Percentiles rank a stretch among this genome's conserved stretches.
phyloP scores from a whole-genome alignment of 2,888 invertebrate genomes.

The Sisyra terminalis region DNA sequence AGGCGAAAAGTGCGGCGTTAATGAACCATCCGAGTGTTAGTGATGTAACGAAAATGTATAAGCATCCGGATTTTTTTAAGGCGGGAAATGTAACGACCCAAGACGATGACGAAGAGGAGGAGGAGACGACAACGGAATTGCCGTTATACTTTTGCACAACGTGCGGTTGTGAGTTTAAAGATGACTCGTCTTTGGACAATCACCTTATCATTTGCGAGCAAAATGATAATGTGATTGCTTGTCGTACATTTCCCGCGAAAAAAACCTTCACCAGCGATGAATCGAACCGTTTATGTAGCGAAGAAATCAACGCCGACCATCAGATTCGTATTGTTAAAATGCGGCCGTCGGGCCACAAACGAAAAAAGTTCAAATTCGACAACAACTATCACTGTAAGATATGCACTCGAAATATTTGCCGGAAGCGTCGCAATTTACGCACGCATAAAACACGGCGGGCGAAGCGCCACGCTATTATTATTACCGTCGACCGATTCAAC shows the following conservation, averaged over 20 bases:
- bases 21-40: slow-evolving; percentile 6
- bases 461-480: no score
- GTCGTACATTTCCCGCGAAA: slow-evolving; percentile 30
- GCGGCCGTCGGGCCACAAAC: slow-evolving; percentile 3
- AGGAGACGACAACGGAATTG: slow-evolving; percentile 25
- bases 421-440: not conserved
- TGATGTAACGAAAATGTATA: slow-evolving; percentile 9
- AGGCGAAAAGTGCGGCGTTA: slow-evolving; percentile 6
- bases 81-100: slow-evolving; percentile 32
- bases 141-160: slow-evolving; percentile 31
- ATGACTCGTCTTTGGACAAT: slow-evolving; percentile 31
- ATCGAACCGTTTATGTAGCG: slow-evolving; percentile 10
- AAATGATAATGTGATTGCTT: slow-evolving; percentile 11
- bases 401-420: not conserved
- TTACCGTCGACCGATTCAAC: not conserved
- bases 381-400: not conserved
- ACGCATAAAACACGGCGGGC: not conserved
- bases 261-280: slow-evolving; percentile 18
- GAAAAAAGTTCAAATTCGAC: slow-evolving; percentile 4
- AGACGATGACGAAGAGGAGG: slow-evolving; percentile 21
- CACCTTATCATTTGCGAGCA: slow-evolving; percentile 28
- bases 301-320: slow-evolving; percentile 11
- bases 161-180: slow-evolving; percentile 36
- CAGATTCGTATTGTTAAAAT: slow-evolving; percentile 6
- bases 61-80: slow-evolving; percentile 40